phyloP scores from a whole-genome alignment of 2,888 invertebrate species.

The Amiota mariae region DNA sequence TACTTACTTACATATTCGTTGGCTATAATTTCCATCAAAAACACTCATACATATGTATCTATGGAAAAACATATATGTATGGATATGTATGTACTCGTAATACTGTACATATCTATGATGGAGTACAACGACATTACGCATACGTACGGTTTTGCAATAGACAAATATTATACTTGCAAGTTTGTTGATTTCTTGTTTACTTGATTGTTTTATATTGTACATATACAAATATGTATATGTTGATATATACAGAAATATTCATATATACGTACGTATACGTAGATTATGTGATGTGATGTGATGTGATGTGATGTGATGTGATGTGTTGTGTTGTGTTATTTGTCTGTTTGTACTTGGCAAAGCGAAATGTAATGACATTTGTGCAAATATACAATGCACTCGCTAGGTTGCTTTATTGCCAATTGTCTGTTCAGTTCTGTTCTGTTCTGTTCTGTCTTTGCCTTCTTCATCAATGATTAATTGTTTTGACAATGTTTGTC shows the following conservation, averaged over 20 bases:
- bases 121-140: not conserved
- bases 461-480: slow-evolving; percentile 65
- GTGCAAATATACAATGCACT: slow-evolving; percentile 44
- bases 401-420: not conserved
- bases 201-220: not conserved
- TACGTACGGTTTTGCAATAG: slow-evolving; percentile 4
- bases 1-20: not conserved
- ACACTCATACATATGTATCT: not conserved
- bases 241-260: too few species aligned
- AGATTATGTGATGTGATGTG: not conserved
- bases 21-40: not conserved
- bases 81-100: not conserved
- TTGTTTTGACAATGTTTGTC: slow-evolving; percentile 61
- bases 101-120: not conserved
- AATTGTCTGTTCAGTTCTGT: not conserved
- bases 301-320: too few species aligned
- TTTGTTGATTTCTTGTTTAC: not conserved
- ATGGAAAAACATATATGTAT: not conserved
- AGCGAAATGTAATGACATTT: slow-evolving; percentile 52
- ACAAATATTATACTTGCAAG: slow-evolving; percentile 8
- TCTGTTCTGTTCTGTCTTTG: too few species aligned
- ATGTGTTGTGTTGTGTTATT: not conserved
- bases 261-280: too few species aligned
- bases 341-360: slow-evolving; percentile 22
- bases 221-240: too few species aligned